Conservation (phyloP, 2,113 vertebrate genomes). For the Melospiza melodia region DNA sequence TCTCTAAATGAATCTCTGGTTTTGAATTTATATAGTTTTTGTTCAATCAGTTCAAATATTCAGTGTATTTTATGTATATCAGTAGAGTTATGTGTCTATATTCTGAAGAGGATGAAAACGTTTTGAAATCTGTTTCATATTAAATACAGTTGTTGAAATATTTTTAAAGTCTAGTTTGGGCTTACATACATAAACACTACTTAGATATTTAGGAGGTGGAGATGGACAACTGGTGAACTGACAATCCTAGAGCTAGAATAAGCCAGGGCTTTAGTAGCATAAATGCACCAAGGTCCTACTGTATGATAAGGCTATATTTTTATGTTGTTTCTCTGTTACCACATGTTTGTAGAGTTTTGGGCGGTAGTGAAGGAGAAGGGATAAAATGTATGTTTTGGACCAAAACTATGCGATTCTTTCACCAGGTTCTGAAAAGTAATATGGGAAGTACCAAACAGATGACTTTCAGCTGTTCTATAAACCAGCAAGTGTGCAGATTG, state of each 20-base stretch:
- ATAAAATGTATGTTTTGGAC: background rate
- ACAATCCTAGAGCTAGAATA: background rate
- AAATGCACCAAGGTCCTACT: background rate
- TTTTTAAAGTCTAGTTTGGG: background rate
- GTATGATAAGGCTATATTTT: background rate
- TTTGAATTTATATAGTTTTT: background rate
- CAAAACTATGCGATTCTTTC: background rate
- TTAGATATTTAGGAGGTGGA: background rate
- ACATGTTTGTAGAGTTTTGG: background rate
- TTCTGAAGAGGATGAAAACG: background rate
- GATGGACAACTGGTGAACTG: background rate
- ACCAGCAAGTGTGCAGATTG: background rate
- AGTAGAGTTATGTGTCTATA: background rate
- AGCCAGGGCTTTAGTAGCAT: background rate
- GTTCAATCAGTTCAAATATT: background rate
- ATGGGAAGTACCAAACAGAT: background rate
- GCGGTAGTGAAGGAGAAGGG: background rate
- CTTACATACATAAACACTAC: background rate
- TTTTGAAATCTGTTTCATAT: background rate
- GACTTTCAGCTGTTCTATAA: background rate
- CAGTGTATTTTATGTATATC: accelerated
- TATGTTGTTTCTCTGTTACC: background rate
- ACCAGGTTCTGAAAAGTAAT: background rate
- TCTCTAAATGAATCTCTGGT: background rate
- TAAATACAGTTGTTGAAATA: background rate